A percentile compares a stretch with the other conserved stretches of the same genome.
Evolutionary conservation across 2,888 invertebrate species (phyloP).

Genomic region (Drosophila monieri): DNA sequence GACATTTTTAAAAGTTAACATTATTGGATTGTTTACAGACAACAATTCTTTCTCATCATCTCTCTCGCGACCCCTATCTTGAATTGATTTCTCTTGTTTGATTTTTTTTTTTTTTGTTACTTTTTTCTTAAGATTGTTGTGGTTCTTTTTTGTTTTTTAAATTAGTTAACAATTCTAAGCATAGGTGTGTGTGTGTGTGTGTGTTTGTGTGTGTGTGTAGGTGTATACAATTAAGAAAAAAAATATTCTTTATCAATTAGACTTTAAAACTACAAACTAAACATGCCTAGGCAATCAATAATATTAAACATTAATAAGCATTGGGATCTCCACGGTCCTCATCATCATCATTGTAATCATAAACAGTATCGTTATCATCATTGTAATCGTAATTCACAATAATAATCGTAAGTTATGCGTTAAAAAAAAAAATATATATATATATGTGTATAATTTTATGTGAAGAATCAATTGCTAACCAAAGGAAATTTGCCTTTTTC

Average conservation of each 20-base stretch:
- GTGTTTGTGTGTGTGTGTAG: conserved; percentile 12
- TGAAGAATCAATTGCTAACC: conserved; percentile 28
- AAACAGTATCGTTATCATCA: conserved; percentile 19
- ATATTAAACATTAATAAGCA: conserved; percentile 45
- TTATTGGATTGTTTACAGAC: conserved; percentile 19
- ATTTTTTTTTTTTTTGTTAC: neutral
- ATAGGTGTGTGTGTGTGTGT: conserved; percentile 30
- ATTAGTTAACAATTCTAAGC: conserved; percentile 71
- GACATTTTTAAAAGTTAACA: conserved; percentile 4
- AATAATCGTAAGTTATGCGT: conserved; percentile 29
- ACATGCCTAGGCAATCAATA: conserved; percentile 40
- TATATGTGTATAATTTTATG: conserved; percentile 29
- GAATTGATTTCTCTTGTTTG: conserved; percentile 38
- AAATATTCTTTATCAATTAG: conserved; percentile 27
- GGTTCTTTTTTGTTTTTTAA: conserved; percentile 45
- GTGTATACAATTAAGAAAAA: conserved; percentile 31
- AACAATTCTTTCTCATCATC: neutral
- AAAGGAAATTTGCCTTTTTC: conserved; percentile 50
- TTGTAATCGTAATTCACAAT: conserved; percentile 30
- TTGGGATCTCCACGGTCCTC: conserved; percentile 11
- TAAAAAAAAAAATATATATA: conserved; percentile 22
- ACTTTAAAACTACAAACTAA: conserved; percentile 45
- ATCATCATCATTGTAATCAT: conserved; percentile 1
- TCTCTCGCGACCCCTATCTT: neutral
- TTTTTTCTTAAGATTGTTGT: conserved; percentile 22